phyloP scores from a whole-genome alignment of 2,113 vertebrate genomes.

The Epinephelus cyanopodus region DNA sequence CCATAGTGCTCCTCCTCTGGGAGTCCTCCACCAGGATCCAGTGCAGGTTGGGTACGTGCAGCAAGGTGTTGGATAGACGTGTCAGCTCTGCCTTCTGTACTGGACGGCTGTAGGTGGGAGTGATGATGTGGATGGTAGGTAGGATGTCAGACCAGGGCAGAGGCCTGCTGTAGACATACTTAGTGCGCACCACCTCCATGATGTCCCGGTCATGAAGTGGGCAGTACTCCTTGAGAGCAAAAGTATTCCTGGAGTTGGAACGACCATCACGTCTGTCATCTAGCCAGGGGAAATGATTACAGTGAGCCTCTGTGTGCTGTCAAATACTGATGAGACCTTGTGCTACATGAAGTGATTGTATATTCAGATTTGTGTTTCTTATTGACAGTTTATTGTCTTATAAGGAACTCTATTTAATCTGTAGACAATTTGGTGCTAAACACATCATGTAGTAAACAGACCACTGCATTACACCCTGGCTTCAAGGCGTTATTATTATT shows the following conservation, averaged over 20 bases:
- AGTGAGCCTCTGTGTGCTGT: slow-evolving; percentile 7
- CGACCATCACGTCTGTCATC: slow-evolving; percentile 86
- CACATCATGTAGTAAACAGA: neutral
- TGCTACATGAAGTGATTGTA: neutral
- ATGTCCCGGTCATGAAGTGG: slow-evolving; percentile 86
- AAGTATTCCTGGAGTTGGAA: slow-evolving; percentile 81
- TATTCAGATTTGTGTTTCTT: neutral
- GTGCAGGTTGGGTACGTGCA: slow-evolving; percentile 92
- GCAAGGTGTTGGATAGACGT: slow-evolving; percentile 92
- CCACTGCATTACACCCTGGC: neutral
- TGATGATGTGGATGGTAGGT: slow-evolving; percentile 89
- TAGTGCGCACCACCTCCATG: slow-evolving; percentile 89
- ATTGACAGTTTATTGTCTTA: neutral
- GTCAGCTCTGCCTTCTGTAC: slow-evolving; percentile 97
- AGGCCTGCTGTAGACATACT: slow-evolving; percentile 85
- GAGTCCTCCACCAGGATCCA: slow-evolving; percentile 96
- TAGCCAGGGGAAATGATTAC: slow-evolving; percentile 53
- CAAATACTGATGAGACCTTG: neutral
- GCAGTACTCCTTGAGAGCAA: slow-evolving; percentile 89
- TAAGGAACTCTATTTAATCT: neutral
- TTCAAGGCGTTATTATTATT: neutral
- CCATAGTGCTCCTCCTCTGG: slow-evolving; percentile 84
- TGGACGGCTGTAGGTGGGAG: slow-evolving; percentile 90
- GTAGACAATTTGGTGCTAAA: neutral
- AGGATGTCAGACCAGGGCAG: slow-evolving; percentile 86